These are phyloP conservation scores for Himalopsyche tibetana DNA, from an alignment of 2,888 invertebrate species.

Conservation along the genomic window DNA sequence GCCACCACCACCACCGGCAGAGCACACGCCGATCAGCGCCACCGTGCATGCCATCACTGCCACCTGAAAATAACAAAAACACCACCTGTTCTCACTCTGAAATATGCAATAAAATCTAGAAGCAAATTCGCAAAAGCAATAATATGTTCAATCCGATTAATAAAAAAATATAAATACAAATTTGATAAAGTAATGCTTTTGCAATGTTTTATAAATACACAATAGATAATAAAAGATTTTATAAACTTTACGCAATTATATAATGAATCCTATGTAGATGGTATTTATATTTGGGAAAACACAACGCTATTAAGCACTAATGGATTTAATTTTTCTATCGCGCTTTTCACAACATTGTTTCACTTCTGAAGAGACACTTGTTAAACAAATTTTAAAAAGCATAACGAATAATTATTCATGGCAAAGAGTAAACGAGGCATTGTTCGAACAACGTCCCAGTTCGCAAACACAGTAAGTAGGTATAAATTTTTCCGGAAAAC, in stretches of 20 bases:
- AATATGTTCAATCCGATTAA: not conserved
- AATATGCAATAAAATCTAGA: constrained; percentile 36
- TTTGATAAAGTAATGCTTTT: not conserved
- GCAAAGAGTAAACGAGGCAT: not conserved
- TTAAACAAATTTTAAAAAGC: not conserved
- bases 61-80: constrained; percentile 69
- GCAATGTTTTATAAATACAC: not conserved
- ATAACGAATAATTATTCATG: not conserved
- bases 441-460: not conserved
- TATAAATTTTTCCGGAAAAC: constrained; percentile 66
- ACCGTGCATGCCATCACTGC: constrained; percentile 71
- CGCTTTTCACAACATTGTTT: not conserved
- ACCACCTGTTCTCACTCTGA: constrained; percentile 30
- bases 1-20: constrained; percentile 73
- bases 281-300: not conserved
- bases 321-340: not conserved
- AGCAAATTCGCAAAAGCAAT: constrained; percentile 17
- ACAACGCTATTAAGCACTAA: not conserved
- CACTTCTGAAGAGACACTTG: not conserved
- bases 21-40: constrained; percentile 70
- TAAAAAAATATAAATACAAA: not conserved
- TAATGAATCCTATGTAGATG: not conserved
- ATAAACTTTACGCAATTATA: not conserved
- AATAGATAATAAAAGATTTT: not conserved
- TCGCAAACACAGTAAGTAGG: not conserved